Conservation (phyloP, 2,888 invertebrate genomes). For the Habrosyne pyritoides region DNA sequence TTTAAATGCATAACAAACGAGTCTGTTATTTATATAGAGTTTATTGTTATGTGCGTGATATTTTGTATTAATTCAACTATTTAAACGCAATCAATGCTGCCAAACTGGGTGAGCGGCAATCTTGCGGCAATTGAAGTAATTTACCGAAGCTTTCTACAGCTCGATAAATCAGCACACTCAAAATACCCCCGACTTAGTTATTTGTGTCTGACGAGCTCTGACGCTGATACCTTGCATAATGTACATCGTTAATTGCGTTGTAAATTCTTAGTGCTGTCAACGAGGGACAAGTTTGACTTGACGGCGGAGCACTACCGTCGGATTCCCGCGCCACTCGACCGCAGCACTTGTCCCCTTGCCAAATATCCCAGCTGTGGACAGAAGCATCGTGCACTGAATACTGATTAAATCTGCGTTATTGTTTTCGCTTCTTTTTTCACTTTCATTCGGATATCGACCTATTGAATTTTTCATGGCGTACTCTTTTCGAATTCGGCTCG, state of each 20-base stretch:
- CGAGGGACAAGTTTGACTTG: constrained; percentile 49
- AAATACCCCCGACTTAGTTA: constrained; percentile 52
- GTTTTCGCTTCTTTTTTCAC: constrained; percentile 75
- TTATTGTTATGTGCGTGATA: constrained; percentile 43
- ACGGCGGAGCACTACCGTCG: constrained; percentile 40
- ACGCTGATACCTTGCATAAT: constrained; percentile 61
- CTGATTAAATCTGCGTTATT: constrained; percentile 76
- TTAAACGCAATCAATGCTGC: constrained; percentile 41
- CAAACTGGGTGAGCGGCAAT: constrained; percentile 48
- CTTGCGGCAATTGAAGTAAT: constrained; percentile 50
- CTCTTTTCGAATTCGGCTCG: constrained; percentile 67
- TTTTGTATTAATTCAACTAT: constrained; percentile 57
- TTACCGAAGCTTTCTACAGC: constrained; percentile 44
- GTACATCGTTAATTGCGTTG: constrained; percentile 54
- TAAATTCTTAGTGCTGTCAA: constrained; percentile 55
- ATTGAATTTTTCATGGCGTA: constrained; percentile 78
- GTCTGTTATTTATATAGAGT: constrained; percentile 48
- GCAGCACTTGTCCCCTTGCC: constrained; percentile 69
- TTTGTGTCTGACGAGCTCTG: constrained; percentile 45
- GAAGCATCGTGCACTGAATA: constrained; percentile 68
- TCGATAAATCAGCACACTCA: constrained; percentile 55
- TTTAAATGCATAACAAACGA: constrained; percentile 56
- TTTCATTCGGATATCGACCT: constrained; percentile 67
- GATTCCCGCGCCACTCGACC: constrained; percentile 39
- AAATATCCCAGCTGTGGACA: constrained; percentile 78